Evolutionary conservation across 2,888 invertebrate genomes (phyloP).

Genomic region (Sinhomidia bicolor): DNA sequence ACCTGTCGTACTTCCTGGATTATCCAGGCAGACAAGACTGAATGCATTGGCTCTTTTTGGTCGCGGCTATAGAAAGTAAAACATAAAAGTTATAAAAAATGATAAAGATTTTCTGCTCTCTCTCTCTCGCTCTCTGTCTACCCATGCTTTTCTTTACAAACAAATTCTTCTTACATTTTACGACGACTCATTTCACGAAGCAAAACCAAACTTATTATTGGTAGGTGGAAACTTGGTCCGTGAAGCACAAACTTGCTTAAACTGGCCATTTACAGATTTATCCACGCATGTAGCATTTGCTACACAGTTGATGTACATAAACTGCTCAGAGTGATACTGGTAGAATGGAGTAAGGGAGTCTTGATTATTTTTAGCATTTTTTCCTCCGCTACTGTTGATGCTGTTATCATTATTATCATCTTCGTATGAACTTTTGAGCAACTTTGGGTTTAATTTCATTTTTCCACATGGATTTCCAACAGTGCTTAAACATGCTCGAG

Average conservation of each 20-base stretch:
- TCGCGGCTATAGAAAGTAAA: background rate
- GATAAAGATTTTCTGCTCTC: too few species aligned
- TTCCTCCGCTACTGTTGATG: background rate
- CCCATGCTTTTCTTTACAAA: too few species aligned
- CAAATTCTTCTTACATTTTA: conserved; percentile 10
- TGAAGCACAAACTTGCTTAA: conserved; percentile 66
- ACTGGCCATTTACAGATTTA: conserved; percentile 62
- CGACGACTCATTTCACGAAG: background rate
- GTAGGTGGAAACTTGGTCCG: conserved; percentile 32
- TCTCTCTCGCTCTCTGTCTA: too few species aligned
- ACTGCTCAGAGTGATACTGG: conserved; percentile 55
- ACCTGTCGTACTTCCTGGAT: conserved; percentile 56
- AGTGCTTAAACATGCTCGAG: conserved; percentile 53
- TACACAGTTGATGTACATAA: conserved; percentile 66
- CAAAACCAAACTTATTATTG: conserved; percentile 39
- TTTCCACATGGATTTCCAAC: conserved; percentile 68
- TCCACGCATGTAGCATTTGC: conserved; percentile 68
- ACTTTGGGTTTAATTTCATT: conserved; percentile 57
- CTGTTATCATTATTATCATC: background rate
- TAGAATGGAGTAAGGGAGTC: conserved; percentile 48
- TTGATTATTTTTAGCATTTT: background rate
- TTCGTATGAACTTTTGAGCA: conserved; percentile 35
- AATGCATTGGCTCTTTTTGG: background rate
- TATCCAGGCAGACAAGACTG: background rate
- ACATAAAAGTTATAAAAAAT: conserved; percentile 6